phyloP scores from a whole-genome alignment of 2,797 vertebrate genomes.

The Chloroceryle inda region DNA sequence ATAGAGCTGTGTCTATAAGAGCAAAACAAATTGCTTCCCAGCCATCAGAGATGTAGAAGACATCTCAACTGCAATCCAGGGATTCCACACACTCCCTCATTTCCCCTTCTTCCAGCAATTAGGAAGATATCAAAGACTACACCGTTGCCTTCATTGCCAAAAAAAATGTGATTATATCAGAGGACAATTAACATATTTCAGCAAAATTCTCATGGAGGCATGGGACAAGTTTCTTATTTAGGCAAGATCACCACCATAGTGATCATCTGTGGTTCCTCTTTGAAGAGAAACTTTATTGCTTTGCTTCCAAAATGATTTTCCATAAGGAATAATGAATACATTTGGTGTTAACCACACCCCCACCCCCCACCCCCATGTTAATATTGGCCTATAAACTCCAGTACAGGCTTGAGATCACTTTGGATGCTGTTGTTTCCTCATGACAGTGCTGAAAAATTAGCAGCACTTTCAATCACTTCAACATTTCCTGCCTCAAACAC shows the following conservation, averaged over 20 bases:
- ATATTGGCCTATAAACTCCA: neutral
- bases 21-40: neutral
- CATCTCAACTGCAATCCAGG: neutral
- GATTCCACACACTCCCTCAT: neutral
- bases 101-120: neutral
- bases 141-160: neutral
- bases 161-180: neutral
- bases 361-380: neutral
- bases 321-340: neutral
- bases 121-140: neutral
- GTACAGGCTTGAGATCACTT: neutral
- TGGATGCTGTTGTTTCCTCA: neutral
- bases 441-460: neutral
- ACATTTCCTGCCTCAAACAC: neutral
- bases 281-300: neutral
- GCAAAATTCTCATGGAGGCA: neutral
- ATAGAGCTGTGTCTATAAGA: neutral
- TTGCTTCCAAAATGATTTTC: neutral
- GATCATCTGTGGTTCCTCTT: neutral
- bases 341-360: too few relatives aligned
- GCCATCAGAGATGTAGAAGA: neutral
- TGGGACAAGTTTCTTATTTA: neutral
- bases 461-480: neutral
- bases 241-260: neutral
- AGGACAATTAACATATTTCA: neutral